Percentiles rank a stretch among this genome's conserved stretches.
Conservation (phyloP, 2,797 vertebrate genomes). For the Neosilurus mollespiculum region DNA sequence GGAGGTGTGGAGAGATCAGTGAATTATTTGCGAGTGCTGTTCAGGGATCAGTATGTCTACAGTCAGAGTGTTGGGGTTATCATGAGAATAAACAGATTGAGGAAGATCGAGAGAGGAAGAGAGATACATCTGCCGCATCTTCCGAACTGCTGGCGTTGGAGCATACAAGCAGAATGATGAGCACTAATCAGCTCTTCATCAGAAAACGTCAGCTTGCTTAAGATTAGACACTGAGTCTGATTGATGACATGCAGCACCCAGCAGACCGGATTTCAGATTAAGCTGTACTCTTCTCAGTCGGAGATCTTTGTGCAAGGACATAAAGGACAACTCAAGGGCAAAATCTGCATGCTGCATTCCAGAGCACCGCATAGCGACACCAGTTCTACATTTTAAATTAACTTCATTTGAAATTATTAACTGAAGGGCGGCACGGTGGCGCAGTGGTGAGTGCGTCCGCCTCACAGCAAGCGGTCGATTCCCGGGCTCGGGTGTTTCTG, state of each 20-base stretch:
- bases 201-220: neutral
- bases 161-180: slow-evolving; percentile 67
- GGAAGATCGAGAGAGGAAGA: slow-evolving; percentile 58
- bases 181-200: slow-evolving; percentile 71
- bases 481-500: too few species aligned
- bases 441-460: too few species aligned
- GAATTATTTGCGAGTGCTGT: neutral
- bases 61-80: neutral
- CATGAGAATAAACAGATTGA: slow-evolving; percentile 49
- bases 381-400: neutral
- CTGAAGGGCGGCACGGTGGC: neutral
- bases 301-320: slow-evolving; percentile 25
- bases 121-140: slow-evolving; percentile 44
- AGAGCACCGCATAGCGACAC: neutral
- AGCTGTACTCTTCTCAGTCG: slow-evolving; percentile 9
- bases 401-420: neutral
- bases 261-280: slow-evolving; percentile 18
- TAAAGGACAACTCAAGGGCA: slow-evolving; percentile 30
- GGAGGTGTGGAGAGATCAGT: neutral
- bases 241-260: slow-evolving; percentile 9
- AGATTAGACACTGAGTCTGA: slow-evolving; percentile 9
- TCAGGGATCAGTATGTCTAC: slow-evolving; percentile 24
- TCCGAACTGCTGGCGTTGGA: slow-evolving; percentile 65
- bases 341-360: slow-evolving; percentile 31
- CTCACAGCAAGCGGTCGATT: too few species aligned